Percentiles rank a stretch among this genome's conserved stretches.
These are phyloP conservation scores for Neolamprologus kungweensis DNA, from an alignment of 2,113 vertebrate genomes.

Conservation along the genomic window DNA sequence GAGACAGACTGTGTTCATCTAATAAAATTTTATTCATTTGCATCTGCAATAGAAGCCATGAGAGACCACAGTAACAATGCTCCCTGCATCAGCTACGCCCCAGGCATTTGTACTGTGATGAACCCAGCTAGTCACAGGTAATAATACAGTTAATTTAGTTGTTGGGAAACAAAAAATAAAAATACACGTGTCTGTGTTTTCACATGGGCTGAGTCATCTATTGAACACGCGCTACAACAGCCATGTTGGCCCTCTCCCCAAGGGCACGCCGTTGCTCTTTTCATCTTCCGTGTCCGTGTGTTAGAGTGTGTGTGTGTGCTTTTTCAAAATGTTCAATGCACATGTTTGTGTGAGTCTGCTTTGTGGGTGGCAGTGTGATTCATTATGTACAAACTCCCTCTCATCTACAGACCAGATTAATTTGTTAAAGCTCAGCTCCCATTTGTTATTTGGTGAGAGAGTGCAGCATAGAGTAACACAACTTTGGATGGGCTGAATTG, in stretches of 20 bases:
- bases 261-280: conserved; percentile 25
- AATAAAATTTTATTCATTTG: neutral
- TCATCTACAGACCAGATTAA: conserved; percentile 33
- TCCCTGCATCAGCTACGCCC: neutral
- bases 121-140: neutral
- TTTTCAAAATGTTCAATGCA: neutral
- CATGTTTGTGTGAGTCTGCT: neutral
- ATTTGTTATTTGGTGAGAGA: conserved; percentile 20
- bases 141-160: neutral
- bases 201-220: conserved; percentile 22
- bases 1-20: neutral
- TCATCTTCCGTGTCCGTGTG: neutral
- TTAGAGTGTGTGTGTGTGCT: neutral
- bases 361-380: conserved; percentile 38
- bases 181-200: neutral
- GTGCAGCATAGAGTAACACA: neutral
- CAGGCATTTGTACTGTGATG: neutral
- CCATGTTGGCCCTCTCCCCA: conserved; percentile 20
- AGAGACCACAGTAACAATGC: neutral
- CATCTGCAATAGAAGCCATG: neutral
- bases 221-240: neutral
- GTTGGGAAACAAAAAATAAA: neutral
- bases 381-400: conserved; percentile 21
- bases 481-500: neutral
- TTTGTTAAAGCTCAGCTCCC: conserved; percentile 16